Evolutionary conservation across 2,888 invertebrate genomes (phyloP).

Genomic region (Xestoiulus laeticollis): DNA sequence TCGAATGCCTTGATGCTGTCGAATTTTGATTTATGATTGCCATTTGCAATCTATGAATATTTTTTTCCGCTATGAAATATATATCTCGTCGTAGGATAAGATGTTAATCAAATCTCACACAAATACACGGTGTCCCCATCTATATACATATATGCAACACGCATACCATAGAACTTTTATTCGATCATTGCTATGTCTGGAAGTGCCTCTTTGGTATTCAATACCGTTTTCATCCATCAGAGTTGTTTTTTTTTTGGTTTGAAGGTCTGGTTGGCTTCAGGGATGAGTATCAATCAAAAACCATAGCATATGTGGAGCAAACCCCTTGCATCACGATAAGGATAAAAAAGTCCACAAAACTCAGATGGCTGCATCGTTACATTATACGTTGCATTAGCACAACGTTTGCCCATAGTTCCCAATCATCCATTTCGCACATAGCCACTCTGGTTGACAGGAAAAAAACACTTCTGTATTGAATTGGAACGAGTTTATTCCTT

Average conservation of each 20-base stretch:
- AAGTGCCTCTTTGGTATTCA: conserved; percentile 1
- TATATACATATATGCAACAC: neutral
- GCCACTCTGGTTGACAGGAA: neutral
- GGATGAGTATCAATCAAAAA: conserved; percentile 13
- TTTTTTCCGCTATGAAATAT: neutral
- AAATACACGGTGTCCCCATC: neutral
- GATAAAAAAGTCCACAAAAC: neutral
- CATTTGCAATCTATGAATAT: neutral
- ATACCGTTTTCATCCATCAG: neutral
- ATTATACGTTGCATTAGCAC: neutral
- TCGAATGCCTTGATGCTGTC: conserved; percentile 1
- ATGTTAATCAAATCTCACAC: neutral
- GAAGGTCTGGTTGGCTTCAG: conserved; percentile 33
- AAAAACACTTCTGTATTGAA: neutral
- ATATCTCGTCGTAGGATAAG: neutral
- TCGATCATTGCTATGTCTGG: neutral
- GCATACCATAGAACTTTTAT: neutral
- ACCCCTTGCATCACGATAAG: neutral
- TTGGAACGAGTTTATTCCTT: neutral
- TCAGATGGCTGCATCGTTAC: neutral
- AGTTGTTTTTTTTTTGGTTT: neutral
- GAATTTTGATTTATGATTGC: conserved; percentile 2
- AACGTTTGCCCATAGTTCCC: neutral
- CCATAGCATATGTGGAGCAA: neutral
- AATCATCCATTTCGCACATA: neutral